Evolutionary conservation across 1,140 invertebrate species (phyloP).

Genomic region (Drosophila auraria): DNA sequence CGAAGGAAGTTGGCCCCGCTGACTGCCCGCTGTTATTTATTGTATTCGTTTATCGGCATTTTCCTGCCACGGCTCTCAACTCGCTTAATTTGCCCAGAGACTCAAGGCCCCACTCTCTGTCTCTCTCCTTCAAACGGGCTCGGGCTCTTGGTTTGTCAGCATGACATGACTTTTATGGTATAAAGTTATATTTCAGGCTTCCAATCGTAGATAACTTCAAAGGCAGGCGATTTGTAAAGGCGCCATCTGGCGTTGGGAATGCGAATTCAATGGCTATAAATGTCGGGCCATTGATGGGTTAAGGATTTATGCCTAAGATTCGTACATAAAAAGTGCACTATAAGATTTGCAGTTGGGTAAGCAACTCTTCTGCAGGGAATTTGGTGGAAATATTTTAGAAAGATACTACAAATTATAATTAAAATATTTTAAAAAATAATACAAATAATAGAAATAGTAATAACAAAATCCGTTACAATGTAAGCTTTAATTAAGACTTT

Average conservation of each 20-base stretch:
- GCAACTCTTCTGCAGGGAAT: not conserved
- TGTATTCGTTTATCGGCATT: slow-evolving; percentile 49
- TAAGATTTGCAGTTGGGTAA: slow-evolving; percentile 5
- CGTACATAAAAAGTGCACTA: slow-evolving; percentile 19
- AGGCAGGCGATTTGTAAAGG: slow-evolving; percentile 51
- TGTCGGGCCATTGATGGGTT: slow-evolving; percentile 41
- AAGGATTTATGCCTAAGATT: slow-evolving; percentile 29
- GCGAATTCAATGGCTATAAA: slow-evolving; percentile 49
- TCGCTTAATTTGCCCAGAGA: slow-evolving; percentile 51
- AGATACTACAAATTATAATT: not conserved
- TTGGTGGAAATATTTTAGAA: not conserved
- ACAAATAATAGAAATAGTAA: too few species aligned
- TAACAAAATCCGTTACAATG: too few species aligned
- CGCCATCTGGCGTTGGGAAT: slow-evolving; percentile 50
- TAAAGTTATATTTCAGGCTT: slow-evolving; percentile 57
- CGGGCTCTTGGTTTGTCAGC: slow-evolving; percentile 44
- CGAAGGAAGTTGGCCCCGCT: slow-evolving; percentile 4
- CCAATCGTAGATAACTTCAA: slow-evolving; percentile 49
- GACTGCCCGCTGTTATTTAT: slow-evolving; percentile 59
- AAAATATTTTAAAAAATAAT: not conserved
- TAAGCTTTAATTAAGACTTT: too few species aligned
- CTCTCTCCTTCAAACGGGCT: not conserved
- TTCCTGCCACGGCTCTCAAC: slow-evolving; percentile 22
- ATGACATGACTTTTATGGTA: slow-evolving; percentile 63
- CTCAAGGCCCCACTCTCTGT: not conserved